phyloP scores from a whole-genome alignment of 2,797 vertebrate species.

The Argya squamiceps region DNA sequence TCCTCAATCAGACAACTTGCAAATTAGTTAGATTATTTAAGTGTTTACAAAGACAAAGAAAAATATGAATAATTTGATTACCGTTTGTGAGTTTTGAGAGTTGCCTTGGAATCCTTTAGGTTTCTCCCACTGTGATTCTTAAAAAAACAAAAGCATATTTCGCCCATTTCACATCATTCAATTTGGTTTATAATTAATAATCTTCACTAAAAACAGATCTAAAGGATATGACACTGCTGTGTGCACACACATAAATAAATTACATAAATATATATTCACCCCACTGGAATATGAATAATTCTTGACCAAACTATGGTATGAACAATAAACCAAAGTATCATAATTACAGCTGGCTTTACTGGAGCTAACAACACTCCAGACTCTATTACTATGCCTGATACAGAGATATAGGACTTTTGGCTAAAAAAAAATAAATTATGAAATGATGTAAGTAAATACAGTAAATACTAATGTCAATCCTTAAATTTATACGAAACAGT shows the following conservation, averaged over 20 bases:
- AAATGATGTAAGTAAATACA: background rate
- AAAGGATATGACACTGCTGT: background rate
- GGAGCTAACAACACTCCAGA: background rate
- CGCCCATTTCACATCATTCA: background rate
- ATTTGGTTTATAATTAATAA: background rate
- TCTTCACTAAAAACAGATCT: background rate
- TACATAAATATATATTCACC: background rate
- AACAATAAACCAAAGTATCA: background rate
- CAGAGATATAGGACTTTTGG: background rate
- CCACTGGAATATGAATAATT: background rate
- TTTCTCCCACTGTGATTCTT: conserved; percentile 92
- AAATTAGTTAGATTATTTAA: background rate
- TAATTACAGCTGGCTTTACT: background rate
- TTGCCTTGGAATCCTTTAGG: conserved; percentile 82
- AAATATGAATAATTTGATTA: conserved; percentile 56
- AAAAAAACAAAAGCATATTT: conserved; percentile 62
- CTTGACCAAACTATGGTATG: background rate
- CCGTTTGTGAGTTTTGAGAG: conserved; percentile 67
- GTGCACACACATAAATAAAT: background rate
- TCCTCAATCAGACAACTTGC: background rate
- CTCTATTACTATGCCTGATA: background rate
- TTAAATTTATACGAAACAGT: background rate
- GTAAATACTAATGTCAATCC: background rate
- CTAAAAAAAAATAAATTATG: background rate
- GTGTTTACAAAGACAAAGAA: background rate